A percentile compares a stretch with the other conserved stretches of the same genome.
These are phyloP conservation scores for Cosmia trapezina DNA, from an alignment of 2,888 invertebrate genomes.

Conservation along the genomic window DNA sequence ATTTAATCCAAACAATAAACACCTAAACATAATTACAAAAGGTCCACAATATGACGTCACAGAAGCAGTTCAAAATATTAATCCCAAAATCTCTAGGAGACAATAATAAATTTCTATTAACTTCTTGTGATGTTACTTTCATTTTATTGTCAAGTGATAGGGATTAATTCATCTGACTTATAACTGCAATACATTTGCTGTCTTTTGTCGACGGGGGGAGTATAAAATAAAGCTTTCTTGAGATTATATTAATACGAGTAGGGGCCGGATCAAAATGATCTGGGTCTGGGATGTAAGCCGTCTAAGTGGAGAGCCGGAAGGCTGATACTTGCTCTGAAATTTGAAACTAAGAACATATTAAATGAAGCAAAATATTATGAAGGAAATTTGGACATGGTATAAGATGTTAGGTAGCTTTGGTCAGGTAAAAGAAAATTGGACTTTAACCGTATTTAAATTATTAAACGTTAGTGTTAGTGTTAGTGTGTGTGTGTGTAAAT, in stretches of 20 bases:
- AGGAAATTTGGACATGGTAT: background rate
- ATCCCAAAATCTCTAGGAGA: constrained; percentile 76
- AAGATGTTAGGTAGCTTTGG: background rate
- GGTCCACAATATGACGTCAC: constrained; percentile 26
- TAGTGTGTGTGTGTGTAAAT: too few species aligned
- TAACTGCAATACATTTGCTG: constrained; percentile 89
- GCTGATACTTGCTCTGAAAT: constrained; percentile 67
- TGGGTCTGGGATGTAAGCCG: constrained; percentile 83
- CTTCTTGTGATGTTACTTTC: constrained; percentile 88
- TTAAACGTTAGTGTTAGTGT: background rate
- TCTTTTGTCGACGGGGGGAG: constrained; percentile 79
- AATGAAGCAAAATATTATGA: constrained; percentile 34
- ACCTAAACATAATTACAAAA: constrained; percentile 13
- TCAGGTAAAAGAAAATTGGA: background rate
- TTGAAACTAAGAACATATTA: constrained; percentile 61
- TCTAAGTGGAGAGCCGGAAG: constrained; percentile 79
- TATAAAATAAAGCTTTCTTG: constrained; percentile 88
- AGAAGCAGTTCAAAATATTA: constrained; percentile 68
- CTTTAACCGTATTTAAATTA: background rate
- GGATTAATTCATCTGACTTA: constrained; percentile 90
- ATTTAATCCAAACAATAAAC: constrained; percentile 26
- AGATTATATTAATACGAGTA: constrained; percentile 89
- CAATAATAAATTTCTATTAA: constrained; percentile 88
- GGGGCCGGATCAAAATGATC: constrained; percentile 83
- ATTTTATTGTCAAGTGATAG: constrained; percentile 89